These are phyloP conservation scores for Eulemur macaco DNA, from an alignment of 2,113 vertebrate genomes.

Conservation along the genomic window DNA sequence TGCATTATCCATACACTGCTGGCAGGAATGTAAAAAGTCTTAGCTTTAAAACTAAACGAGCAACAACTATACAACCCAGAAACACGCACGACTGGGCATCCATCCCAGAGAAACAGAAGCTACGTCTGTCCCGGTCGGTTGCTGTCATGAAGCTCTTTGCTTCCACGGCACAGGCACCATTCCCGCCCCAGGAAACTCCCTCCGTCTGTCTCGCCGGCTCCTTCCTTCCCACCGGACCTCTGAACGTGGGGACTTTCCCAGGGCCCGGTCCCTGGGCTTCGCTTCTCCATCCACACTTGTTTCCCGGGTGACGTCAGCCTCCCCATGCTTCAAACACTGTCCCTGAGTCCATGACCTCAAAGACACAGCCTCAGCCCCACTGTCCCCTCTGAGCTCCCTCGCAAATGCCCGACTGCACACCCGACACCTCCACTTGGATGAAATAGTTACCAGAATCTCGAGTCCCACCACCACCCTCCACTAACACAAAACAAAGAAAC, in stretches of 20 bases:
- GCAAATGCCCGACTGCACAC: fast-evolving
- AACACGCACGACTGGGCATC: background rate
- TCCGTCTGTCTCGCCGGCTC: background rate
- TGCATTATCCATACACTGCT: fast-evolving
- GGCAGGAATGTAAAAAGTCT: fast-evolving
- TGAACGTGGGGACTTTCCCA: too few species aligned
- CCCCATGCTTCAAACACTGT: background rate
- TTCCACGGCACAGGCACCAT: background rate
- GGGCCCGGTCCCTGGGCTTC: fast-evolving
- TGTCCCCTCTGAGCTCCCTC: background rate
- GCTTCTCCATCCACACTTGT: background rate
- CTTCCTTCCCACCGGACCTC: background rate
- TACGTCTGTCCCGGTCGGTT: too few species aligned
- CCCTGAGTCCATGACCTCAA: background rate
- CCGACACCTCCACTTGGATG: background rate
- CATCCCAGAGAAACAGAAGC: background rate
- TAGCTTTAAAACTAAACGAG: background rate
- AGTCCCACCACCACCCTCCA: too few species aligned
- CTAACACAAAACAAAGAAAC: background rate
- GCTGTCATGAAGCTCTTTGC: background rate
- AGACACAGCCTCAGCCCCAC: background rate
- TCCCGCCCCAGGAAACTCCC: background rate
- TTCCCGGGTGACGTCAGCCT: background rate
- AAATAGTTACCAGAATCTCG: background rate
- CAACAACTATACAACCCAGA: too few species aligned